phyloP scores from a whole-genome alignment of 2,797 vertebrate species.

The Loriculus beryllinus region DNA sequence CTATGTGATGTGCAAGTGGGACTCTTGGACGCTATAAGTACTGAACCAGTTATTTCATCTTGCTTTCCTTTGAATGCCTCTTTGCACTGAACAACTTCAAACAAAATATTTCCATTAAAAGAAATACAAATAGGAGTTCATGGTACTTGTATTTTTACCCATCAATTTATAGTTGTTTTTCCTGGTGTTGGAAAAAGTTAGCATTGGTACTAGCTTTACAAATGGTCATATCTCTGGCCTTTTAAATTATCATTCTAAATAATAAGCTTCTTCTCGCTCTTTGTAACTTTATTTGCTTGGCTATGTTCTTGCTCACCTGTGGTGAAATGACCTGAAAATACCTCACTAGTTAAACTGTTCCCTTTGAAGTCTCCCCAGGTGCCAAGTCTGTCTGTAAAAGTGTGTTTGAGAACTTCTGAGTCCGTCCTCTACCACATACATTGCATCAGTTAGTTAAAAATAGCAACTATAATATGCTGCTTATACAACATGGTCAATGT shows the following conservation, averaged over 20 bases:
- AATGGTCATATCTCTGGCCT: neutral
- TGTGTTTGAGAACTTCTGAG: neutral
- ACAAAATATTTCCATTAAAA: neutral
- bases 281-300: neutral
- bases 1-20: slow-evolving; percentile 1
- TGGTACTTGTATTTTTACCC: neutral
- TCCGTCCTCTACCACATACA: neutral
- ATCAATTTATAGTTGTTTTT: neutral
- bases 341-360: neutral
- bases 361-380: neutral
- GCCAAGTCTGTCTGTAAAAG: neutral
- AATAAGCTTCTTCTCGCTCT: neutral
- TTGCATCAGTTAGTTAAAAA: neutral
- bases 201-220: neutral
- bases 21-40: neutral
- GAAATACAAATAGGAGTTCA: neutral
- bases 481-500: rapidly evolving
- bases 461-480: neutral
- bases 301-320: neutral
- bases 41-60: neutral
- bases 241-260: neutral
- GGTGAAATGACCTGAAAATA: neutral
- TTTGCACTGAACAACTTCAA: neutral
- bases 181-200: neutral
- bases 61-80: neutral